phyloP scores from a whole-genome alignment of 2,113 vertebrate genomes.

The Barnardius zonarius region DNA sequence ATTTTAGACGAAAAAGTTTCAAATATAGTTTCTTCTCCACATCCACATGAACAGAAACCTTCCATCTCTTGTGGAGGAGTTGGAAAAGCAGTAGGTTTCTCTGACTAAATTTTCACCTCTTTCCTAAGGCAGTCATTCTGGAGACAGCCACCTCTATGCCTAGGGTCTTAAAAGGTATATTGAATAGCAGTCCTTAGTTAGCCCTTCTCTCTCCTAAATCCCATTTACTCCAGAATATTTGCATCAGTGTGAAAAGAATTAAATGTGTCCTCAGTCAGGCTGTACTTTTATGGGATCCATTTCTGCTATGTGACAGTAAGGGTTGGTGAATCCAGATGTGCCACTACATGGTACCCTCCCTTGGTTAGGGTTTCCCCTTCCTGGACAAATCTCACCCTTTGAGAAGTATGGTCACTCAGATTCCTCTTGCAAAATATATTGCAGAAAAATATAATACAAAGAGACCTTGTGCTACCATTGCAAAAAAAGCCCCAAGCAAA shows the following conservation, averaged over 20 bases:
- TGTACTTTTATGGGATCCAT: not conserved
- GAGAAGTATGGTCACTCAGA: not conserved
- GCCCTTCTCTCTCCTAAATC: not conserved
- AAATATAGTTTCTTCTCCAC: not conserved
- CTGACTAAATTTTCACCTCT: not conserved
- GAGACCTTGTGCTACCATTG: not conserved
- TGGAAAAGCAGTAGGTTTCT: not conserved
- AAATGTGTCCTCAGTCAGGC: not conserved
- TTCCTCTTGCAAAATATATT: not conserved
- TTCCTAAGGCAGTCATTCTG: not conserved
- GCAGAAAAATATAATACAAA: not conserved
- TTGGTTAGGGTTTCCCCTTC: not conserved
- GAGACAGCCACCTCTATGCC: not conserved
- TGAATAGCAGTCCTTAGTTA: not conserved
- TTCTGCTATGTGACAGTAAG: not conserved
- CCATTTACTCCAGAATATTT: not conserved
- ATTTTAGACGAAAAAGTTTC: not conserved
- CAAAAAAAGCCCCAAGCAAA: not conserved
- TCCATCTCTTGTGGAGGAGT: not conserved
- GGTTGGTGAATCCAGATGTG: not conserved
- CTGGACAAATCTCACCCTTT: not conserved
- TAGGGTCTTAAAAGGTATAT: not conserved
- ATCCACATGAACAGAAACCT: not conserved
- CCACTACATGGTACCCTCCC: not conserved
- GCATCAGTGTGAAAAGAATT: not conserved